A percentile compares a stretch with the other conserved stretches of the same genome.
Conservation (phyloP, 2,113 vertebrate genomes). For the Eupsittula cactorum region DNA sequence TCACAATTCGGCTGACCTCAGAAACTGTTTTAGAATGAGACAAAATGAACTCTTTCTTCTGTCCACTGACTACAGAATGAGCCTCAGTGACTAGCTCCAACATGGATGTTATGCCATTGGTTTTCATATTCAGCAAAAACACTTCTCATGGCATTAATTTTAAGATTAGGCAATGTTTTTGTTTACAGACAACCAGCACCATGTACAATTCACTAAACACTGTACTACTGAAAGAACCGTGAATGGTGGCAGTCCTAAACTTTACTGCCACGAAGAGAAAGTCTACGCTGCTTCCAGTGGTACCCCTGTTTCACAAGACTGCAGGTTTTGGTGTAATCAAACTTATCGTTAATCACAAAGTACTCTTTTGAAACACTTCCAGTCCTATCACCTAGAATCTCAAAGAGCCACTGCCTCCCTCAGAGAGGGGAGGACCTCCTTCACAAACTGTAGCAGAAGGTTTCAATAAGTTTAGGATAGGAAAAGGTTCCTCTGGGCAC, state of each 20-base stretch:
- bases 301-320: not conserved
- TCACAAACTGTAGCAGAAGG: not conserved
- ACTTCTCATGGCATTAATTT: not conserved
- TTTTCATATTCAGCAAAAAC: not conserved
- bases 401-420: not conserved
- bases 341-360: not conserved
- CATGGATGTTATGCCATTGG: fast-evolving
- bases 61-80: not conserved
- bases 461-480: fast-evolving
- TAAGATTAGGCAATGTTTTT: not conserved
- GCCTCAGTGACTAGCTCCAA: not conserved
- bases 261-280: not conserved
- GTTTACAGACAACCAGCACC: not conserved
- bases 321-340: not conserved
- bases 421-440: not conserved
- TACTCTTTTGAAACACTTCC: not conserved
- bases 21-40: not conserved
- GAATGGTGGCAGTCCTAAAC: not conserved
- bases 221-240: not conserved
- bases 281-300: fast-evolving
- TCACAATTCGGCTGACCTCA: not conserved
- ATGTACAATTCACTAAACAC: fast-evolving
- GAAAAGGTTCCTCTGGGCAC: not conserved
- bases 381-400: not conserved
- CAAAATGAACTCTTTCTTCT: not conserved